Evolutionary conservation across 2,888 invertebrate genomes (phyloP), one percentile per base, ranked within the genome.

Genomic region (Zaprionus lineosus): DNA sequence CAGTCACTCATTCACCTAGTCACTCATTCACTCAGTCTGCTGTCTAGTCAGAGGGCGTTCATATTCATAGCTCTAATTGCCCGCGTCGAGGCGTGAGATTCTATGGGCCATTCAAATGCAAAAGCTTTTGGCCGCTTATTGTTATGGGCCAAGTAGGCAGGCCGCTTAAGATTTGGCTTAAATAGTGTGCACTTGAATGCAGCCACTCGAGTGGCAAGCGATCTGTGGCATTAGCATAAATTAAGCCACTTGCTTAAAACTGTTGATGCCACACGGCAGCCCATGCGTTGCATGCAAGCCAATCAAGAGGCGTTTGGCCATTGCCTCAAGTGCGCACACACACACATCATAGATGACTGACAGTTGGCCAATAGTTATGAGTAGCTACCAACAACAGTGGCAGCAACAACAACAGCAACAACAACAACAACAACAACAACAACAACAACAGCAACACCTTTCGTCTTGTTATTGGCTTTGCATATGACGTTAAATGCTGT

Each of bases 211-310:
- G 43, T 56, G 60, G 51, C 41, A 48, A 64, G 70, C 53, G 60
- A 67, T 73, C 50, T 53, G 14, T 60, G 44, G 65, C 69, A 78
- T 78, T 78, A 65, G 74, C 78, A 78, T 78, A 78, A 65, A 86
- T 86, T 84, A 86, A 79, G 79, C 77, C 86, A 84, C 78, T 86
- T 86, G 86, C 51, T 63, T n/a, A n/a, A 43, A 44, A 44, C 26
- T 15, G 24, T 67, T 46, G 61, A 53, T 55, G 61, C 59, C 64
- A 67, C 56, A 62, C 70, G 52, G 64, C 56, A 52, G n/a, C n/a
- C n/a, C n/a, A n/a, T 56, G 29, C 33, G 34, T 51, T 56, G 43
- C 76, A 60, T 60, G 81, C 76, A 75, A 74, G 81, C 81, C 73
- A 81, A 79, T 79, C 76, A 66, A 61, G 46, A 55, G 52, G 26